These are phyloP conservation scores for Scomber colias DNA, from an alignment of 2,113 vertebrate genomes.

Conservation along the genomic window DNA sequence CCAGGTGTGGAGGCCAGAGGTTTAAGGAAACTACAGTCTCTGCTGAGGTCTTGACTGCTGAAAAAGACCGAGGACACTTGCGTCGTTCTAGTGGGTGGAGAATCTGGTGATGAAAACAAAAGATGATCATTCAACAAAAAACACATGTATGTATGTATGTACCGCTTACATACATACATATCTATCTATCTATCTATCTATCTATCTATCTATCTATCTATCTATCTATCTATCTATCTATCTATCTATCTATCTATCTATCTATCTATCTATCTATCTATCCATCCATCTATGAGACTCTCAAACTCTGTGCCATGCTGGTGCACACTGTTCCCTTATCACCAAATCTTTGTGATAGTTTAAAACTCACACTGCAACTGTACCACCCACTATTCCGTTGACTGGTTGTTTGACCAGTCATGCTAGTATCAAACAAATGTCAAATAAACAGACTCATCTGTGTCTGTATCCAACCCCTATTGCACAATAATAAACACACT, in stretches of 20 bases:
- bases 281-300: background rate
- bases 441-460: background rate
- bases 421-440: slow-evolving; percentile 20
- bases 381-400: background rate
- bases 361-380: background rate
- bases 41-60: slow-evolving; percentile 87
- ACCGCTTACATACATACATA: too few species aligned
- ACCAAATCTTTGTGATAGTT: background rate
- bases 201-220: too few species aligned
- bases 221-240: too few species aligned
- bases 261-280: too few species aligned
- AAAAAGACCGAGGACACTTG: slow-evolving; percentile 89
- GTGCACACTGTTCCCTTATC: background rate
- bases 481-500: slow-evolving; percentile 31
- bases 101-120: slow-evolving; percentile 83
- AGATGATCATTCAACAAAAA: background rate
- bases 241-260: too few species aligned
- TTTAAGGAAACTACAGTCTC: slow-evolving; percentile 90
- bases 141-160: too few species aligned
- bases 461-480: background rate
- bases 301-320: background rate
- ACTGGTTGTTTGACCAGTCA: background rate
- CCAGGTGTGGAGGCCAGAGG: slow-evolving; percentile 89
- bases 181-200: too few species aligned
- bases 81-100: slow-evolving; percentile 86